Percentiles rank a stretch among this genome's conserved stretches.
Conservation (phyloP, 2,888 invertebrate species). For the Aleiodes leptofemur region DNA sequence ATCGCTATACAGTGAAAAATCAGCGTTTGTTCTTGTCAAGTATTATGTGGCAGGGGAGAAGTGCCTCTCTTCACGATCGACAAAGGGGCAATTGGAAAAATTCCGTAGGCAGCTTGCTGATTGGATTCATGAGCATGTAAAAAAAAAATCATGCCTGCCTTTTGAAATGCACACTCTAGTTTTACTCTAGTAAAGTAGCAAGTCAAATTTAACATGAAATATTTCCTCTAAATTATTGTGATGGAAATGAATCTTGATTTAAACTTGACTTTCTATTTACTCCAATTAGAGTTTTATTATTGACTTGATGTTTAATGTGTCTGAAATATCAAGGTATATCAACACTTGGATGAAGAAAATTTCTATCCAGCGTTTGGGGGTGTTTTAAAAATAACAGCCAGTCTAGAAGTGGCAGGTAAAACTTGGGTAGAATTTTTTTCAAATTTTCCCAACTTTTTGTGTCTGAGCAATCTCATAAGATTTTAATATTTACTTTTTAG, state of each 20-base stretch:
- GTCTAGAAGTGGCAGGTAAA: conserved; percentile 58
- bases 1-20: conserved; percentile 74
- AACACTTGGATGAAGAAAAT: conserved; percentile 79
- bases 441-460: background rate
- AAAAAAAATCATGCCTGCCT: conserved; percentile 46
- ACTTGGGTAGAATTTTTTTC: conserved; percentile 2
- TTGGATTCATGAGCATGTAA: conserved; percentile 77
- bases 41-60: conserved; percentile 78
- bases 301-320: background rate
- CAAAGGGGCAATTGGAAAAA: conserved; percentile 59
- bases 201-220: background rate
- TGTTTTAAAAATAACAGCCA: conserved; percentile 74
- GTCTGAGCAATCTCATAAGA: conserved; percentile 16
- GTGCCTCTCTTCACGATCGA: conserved; percentile 74
- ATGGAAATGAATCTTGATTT: background rate
- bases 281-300: background rate
- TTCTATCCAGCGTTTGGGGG: conserved; percentile 79
- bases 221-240: no score
- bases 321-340: conserved; percentile 70
- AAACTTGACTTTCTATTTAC: conserved; percentile 11
- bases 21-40: conserved; percentile 75
- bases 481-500: no score
- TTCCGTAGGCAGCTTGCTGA: conserved; percentile 78
- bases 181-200: conserved; percentile 11
- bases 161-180: background rate